Base-by-base conservation (phyloP, 2,797 vertebrate genomes). In the Muraenolepis orangiensis region DNA sequence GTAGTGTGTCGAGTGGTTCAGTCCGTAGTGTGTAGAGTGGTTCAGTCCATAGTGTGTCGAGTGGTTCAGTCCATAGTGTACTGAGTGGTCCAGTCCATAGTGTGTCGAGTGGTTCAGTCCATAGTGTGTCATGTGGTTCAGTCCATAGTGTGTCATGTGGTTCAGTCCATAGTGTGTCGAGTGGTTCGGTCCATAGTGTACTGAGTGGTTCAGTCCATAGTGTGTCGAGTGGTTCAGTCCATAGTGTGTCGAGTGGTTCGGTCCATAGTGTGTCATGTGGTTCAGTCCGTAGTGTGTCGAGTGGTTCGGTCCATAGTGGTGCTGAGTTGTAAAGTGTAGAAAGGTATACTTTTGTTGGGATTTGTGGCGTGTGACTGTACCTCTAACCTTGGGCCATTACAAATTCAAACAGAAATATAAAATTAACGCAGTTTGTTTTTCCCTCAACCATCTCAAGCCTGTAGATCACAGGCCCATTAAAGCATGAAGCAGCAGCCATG, bases 401-500 rank as follows among this genome's bases (percentile, higher is more conserved):
- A 76, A 80, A 75, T 77, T 86, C 75, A 83, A 87, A 83, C 73
- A 79, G 66, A 71, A 74, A 32, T 77, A 78, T 61, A 71, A 40
- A 82, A 76, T 82, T 74, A 77, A 82, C 42, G 70, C 72, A 68
- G 76, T 86, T 88, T 88, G 81, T 84, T 89, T 87, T 88, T 81
- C 80, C 68, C 34, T 73, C 66, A 10, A 30, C 80, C 74, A 61
- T 82, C 79, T 87, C 90, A 81, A n/a, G 73, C 73, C 68, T 23
- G 76, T 57, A 40, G 80, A 86, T 82, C 68, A 81, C 74, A 80
- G 80, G 78, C 85, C 70, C 76, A 85, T 78, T 90, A 91, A 89
- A 16, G 77, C 79, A 88, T 86, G n/a, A n/a, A n/a, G 87, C 87
- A 83, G 82, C 75, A 82, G 69, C 86, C 84, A 82, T 85, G 87